A percentile compares a stretch with the other conserved stretches of the same genome.
Conservation (phyloP, 2,113 vertebrate genomes). For the Oryzias celebensis region DNA sequence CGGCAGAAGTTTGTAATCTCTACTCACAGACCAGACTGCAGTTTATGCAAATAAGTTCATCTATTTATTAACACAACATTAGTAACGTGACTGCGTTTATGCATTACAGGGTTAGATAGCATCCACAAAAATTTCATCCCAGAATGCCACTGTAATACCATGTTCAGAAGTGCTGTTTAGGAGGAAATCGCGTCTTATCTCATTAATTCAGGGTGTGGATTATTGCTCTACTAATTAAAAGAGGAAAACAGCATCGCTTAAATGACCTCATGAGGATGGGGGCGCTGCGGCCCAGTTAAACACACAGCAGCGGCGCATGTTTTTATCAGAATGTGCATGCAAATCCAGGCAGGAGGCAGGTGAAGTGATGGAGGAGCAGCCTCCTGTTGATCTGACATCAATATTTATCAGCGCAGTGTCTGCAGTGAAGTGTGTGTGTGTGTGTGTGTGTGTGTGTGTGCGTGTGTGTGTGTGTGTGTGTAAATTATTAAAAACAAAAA, state of each 20-base stretch:
- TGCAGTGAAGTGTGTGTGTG: too few species aligned
- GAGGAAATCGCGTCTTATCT: slow-evolving; percentile 59
- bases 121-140: slow-evolving; percentile 48
- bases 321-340: slow-evolving; percentile 24
- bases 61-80: slow-evolving; percentile 26
- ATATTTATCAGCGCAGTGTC: slow-evolving; percentile 45
- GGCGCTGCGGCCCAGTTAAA: slow-evolving; percentile 26
- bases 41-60: slow-evolving; percentile 30
- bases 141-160: slow-evolving; percentile 37
- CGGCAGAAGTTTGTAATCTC: slow-evolving; percentile 22
- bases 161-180: slow-evolving; percentile 44
- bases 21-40: slow-evolving; percentile 1
- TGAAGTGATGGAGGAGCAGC: not conserved
- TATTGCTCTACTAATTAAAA: slow-evolving; percentile 70
- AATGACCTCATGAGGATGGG: slow-evolving; percentile 44
- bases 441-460: too few species aligned
- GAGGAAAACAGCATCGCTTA: slow-evolving; percentile 41
- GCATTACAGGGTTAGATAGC: slow-evolving; percentile 42
- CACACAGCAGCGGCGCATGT: slow-evolving; percentile 2
- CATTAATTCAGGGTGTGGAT: slow-evolving; percentile 60
- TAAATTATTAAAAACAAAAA: too few species aligned
- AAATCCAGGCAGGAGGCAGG: slow-evolving; percentile 1
- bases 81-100: slow-evolving; percentile 34
- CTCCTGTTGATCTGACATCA: slow-evolving; percentile 36
- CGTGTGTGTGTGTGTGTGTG: too few species aligned